Percentiles rank a stretch among this genome's conserved stretches.
These are phyloP conservation scores for Phortica magna DNA, from an alignment of 2,888 invertebrate species.

Conservation along the genomic window DNA sequence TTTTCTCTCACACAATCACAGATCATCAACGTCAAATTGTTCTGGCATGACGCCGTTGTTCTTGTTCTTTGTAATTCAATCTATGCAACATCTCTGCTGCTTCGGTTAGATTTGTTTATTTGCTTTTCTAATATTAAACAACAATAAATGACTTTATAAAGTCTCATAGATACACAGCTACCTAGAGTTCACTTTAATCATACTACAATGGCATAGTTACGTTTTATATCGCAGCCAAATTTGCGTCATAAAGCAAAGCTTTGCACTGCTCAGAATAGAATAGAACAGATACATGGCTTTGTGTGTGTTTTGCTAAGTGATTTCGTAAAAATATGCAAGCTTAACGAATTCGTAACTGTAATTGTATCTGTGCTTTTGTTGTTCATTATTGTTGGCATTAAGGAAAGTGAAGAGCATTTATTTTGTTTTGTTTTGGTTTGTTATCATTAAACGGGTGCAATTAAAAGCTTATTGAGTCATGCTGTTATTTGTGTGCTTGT, in stretches of 20 bases:
- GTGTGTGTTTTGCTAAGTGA: neutral
- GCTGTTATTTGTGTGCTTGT: no score
- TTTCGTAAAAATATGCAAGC: neutral
- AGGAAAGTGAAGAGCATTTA: no score
- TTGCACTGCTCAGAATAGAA: neutral
- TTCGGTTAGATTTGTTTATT: conserved; percentile 5
- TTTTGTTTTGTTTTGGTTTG: no score
- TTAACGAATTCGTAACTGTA: no score
- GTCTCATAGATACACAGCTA: neutral
- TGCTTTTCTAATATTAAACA: conserved; percentile 20
- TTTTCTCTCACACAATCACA: neutral
- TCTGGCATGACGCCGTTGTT: neutral
- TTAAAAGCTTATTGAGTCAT: no score
- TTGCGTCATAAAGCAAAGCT: neutral
- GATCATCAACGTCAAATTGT: conserved; percentile 25
- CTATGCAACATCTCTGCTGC: neutral
- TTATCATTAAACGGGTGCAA: no score
- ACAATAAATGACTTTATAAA: conserved; percentile 24
- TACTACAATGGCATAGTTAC: conserved; percentile 9
- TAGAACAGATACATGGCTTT: neutral
- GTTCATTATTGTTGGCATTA: no score
- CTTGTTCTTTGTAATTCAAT: conserved; percentile 29
- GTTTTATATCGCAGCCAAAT: neutral
- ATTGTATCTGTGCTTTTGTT: no score
- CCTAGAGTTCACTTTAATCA: conserved; percentile 21